phyloP scores from a whole-genome alignment of 2,797 vertebrate genomes.

The Otus scops region DNA sequence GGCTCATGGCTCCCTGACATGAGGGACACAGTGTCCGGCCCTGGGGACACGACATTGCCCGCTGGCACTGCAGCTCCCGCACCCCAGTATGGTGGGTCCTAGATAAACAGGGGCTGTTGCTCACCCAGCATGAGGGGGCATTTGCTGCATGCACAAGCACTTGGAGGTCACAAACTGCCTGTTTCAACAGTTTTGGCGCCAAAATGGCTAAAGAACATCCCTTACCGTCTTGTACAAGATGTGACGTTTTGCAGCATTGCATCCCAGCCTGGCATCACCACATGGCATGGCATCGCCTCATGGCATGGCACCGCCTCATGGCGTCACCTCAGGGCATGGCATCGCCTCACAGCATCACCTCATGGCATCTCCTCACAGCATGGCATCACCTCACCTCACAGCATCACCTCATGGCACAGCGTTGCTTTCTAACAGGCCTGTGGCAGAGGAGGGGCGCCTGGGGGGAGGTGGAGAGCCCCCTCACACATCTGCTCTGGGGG shows the following conservation, averaged over 20 bases:
- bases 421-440: too few relatives aligned
- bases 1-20: neutral
- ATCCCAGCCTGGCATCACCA: neutral
- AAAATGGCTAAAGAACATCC: neutral
- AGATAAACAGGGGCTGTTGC: rapidly evolving
- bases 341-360: neutral
- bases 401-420: neutral
- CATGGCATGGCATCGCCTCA: neutral
- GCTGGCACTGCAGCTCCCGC: neutral
- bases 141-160: rapidly evolving
- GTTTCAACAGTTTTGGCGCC: neutral
- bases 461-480: neutral
- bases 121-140: neutral
- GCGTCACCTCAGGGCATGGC: neutral
- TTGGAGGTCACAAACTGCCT: neutral
- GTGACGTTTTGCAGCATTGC: neutral
- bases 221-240: neutral
- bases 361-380: too few relatives aligned
- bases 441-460: neutral
- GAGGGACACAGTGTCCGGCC: rapidly evolving
- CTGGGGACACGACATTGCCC: rapidly evolving
- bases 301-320: neutral
- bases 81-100: rapidly evolving
- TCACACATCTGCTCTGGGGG: neutral
- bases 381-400: rapidly evolving